Conservation (phyloP, 2,113 vertebrate species). For the Brachypodius melanocephalos region DNA sequence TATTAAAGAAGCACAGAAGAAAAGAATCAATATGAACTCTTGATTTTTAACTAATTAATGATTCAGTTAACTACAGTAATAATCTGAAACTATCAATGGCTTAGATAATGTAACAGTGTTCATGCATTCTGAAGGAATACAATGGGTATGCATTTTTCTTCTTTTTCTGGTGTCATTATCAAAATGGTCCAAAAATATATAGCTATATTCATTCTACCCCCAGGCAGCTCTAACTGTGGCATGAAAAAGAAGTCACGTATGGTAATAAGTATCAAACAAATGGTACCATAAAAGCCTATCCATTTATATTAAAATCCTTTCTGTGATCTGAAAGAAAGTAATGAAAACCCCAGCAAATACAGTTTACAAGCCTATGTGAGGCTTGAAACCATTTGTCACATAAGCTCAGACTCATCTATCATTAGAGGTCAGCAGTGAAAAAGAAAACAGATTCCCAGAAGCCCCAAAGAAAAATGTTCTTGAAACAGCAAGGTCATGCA, state of each 20-base stretch:
- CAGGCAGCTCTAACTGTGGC: not conserved
- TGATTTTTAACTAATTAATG: not conserved
- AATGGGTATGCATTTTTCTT: not conserved
- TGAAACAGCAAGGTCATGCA: conserved; percentile 36
- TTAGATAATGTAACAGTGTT: not conserved
- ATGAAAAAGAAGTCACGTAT: conserved; percentile 25
- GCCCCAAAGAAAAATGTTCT: conserved; percentile 22
- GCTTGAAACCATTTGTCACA: conserved; percentile 23
- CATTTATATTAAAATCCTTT: conserved; percentile 38
- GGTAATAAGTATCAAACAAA: conserved; percentile 40
- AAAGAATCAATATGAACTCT: not conserved
- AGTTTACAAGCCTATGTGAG: not conserved
- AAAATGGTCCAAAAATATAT: conserved; percentile 5
- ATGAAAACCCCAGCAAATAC: conserved; percentile 8
- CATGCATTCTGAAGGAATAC: not conserved
- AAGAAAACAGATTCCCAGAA: conserved; percentile 44
- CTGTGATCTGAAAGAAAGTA: not conserved
- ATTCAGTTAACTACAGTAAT: not conserved
- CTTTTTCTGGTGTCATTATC: not conserved
- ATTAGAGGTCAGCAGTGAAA: conserved; percentile 42
- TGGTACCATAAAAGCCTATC: not conserved
- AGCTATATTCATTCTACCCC: not conserved
- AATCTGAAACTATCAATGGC: not conserved
- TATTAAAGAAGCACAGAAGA: not conserved
- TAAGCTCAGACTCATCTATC: conserved; percentile 30